Evolutionary conservation across 2,113 vertebrate genomes (phyloP).

Genomic region (Tachycineta bicolor): DNA sequence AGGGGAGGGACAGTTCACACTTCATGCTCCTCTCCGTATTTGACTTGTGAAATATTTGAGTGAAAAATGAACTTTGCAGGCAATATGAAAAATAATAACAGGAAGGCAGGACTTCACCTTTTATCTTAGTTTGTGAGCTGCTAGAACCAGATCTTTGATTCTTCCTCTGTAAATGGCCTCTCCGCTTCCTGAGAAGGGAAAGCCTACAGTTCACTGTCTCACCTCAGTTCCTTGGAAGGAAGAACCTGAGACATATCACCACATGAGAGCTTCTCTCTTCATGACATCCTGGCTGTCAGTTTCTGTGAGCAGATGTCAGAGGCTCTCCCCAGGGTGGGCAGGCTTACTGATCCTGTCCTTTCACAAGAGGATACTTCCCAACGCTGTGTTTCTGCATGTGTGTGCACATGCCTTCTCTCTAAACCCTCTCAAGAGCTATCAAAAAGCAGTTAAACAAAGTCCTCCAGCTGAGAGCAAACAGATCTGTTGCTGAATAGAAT

Average conservation of each 20-base stretch:
- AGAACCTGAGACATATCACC: neutral
- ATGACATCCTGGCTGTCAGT: accelerated
- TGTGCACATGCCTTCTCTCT: neutral
- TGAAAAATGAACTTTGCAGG: neutral
- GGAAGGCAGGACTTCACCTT: neutral
- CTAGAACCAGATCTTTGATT: neutral
- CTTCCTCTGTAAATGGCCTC: neutral
- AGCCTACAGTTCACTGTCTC: neutral
- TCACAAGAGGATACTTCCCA: neutral
- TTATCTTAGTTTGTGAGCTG: neutral
- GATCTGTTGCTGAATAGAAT: conserved; percentile 18
- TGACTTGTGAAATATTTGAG: neutral
- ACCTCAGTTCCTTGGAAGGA: neutral
- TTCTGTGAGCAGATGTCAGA: neutral
- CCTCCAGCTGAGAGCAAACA: neutral
- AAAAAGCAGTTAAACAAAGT: neutral
- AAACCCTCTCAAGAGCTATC: neutral
- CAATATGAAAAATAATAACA: neutral
- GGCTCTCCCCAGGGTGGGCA: neutral
- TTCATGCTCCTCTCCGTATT: neutral
- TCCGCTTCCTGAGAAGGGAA: neutral
- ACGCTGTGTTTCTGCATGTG: neutral
- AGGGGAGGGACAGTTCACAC: neutral
- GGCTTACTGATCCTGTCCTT: neutral
- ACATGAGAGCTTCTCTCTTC: neutral